Base-by-base conservation (phyloP, 92 coral and sea anemone species). In the Siderastrea radians region DNA sequence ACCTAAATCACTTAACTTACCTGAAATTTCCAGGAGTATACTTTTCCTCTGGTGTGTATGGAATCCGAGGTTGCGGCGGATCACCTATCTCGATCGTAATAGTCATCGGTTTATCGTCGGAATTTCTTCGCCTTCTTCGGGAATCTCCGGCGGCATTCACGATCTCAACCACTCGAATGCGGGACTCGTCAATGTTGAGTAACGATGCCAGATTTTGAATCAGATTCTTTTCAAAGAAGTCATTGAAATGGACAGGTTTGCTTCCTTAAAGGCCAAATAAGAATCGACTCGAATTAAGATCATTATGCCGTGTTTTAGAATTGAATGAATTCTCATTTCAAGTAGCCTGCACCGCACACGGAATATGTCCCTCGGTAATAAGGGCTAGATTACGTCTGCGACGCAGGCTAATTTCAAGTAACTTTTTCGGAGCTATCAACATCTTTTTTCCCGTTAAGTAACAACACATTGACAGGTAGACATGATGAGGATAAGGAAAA, bases 171-270 rank as follows among this genome's bases (percentile, higher is more conserved):
- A 96, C 84, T 7, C 99, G 94, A 65, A 96, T 94, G 14, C 92
- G 94, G 66, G 99, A 96, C 75, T 83, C 82, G 82, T 92, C 93
- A 65, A 96, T 96, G 44, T 89, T 88, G 1, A 96, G 96, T 15
- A 96, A 85, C 4, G 96, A 89, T 5, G 97, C 99, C 49, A 96
- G 84, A 86, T 96, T 96, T 38, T 90, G 60, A 47, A 96, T 86
- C 51, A 96, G 85, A 84, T 96, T 96, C 59, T 88, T 95, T 72
- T 96, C 99, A 87, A 96, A 96, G 93, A 96, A 96, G 49, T 96
- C 97, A 68, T 94, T 86, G 16, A 94, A 86, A 52, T 87, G 90
- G 1, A 94, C 96, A 48, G 99, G 95, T 69, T 82, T 94, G 89
- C 83, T 80, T 48, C 97, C 99, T 94, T 57, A 6, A 75, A 93